A percentile compares a stretch with the other conserved stretches of the same genome.
These are phyloP conservation scores for Macrosiphum euphorbiae DNA, from an alignment of 2,888 invertebrate genomes.

Conservation along the genomic window DNA sequence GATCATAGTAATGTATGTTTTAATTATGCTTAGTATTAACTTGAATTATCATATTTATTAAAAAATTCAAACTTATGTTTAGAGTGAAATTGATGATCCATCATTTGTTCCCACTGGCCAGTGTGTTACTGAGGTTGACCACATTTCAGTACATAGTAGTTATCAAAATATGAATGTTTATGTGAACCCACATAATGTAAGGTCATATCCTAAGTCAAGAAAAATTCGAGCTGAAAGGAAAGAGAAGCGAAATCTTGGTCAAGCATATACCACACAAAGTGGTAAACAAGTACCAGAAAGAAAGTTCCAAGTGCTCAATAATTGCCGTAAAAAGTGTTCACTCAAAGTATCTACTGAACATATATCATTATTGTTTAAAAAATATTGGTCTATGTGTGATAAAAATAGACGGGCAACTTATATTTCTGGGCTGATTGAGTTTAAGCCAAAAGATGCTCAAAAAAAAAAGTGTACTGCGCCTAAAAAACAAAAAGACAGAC, in stretches of 20 bases:
- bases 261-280: not conserved
- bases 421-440: slow-evolving; percentile 4
- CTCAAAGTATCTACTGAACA: not conserved
- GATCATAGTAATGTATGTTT: no score
- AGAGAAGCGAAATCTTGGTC: not conserved
- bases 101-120: no score
- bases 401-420: slow-evolving; percentile 7
- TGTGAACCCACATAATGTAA: not conserved
- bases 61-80: no score
- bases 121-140: no score
- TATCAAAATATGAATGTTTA: no score
- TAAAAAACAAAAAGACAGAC: not conserved
- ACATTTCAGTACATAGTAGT: no score
- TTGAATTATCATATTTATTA: no score
- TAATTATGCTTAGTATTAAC: no score
- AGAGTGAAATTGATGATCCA: no score
- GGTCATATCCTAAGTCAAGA: slow-evolving; percentile 12
- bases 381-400: slow-evolving; percentile 12
- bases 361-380: not conserved
- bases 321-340: slow-evolving; percentile 12
- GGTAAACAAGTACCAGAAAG: slow-evolving; percentile 12
- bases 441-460: slow-evolving; percentile 2
- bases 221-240: slow-evolving; percentile 12
- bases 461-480: not conserved
- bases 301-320: slow-evolving; percentile 1